Base-by-base conservation (phyloP, 2,113 vertebrate genomes). In the Dicaeum eximium region DNA sequence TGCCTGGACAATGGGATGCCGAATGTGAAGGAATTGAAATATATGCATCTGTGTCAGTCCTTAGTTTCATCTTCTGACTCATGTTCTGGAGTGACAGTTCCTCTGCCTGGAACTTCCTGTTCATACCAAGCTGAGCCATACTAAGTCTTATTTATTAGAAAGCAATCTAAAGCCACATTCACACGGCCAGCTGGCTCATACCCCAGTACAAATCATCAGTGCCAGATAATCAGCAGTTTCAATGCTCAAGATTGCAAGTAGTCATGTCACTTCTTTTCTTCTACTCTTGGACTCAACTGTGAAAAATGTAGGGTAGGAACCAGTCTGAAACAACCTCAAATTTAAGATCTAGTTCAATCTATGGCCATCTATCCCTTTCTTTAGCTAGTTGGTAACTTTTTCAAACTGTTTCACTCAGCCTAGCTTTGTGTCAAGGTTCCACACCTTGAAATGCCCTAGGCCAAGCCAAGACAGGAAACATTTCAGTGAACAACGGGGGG, bases 51-150 rank as follows among this genome's bases (percentile, higher is more conserved):
- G 65, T 81, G 80, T 82, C 80, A 94, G 62, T 62, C 81, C 80
- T 80, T 57, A 67, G 74, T 80, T 86, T 78, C n/a, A 71, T 91
- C 73, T 88, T 83, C 56, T 93, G 90, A 90, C 54, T 94, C 91
- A 80, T 38, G 48, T 65, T 95, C 45, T 72, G 45, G 54, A 85
- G 86, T 33, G 61, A 58, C 73, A 86, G 71, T 60, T 80, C 69
- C 74, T 83, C 45, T 58, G 61, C 87, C 56, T 31, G 33, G 54
- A 79, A 86, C 71, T 92, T 90, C 86, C 86, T 4, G 5, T 72
- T 86, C 85, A 37, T 40, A 38, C 54, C 82, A 57, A 62, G 74
- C 85, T 61, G 54, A 94, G 75, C 90, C 51, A 73, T 33, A 42
- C 37, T 44, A 38, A 44, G n/a, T 50, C 70, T 40, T 92, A 65